Evolutionary conservation across 1,140 invertebrate species (phyloP).

Genomic region (Acromyrmex heyeri): DNA sequence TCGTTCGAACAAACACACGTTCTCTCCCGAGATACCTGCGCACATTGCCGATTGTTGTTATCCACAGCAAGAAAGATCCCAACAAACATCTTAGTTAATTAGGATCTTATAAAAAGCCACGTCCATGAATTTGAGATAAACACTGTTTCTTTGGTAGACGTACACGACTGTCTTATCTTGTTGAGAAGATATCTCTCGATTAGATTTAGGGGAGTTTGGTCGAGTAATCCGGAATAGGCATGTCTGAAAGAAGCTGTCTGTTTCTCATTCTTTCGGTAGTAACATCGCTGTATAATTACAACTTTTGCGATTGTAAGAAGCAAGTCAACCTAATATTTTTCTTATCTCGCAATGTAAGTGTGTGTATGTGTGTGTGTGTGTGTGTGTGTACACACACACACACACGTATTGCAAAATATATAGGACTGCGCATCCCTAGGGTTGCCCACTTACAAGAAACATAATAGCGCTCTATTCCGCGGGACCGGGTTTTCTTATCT

Average conservation of each 20-base stretch:
- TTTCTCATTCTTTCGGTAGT: slow-evolving; percentile 63
- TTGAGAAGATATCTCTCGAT: slow-evolving; percentile 42
- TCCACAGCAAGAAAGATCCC: slow-evolving; percentile 23
- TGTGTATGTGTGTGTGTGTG: too few species aligned
- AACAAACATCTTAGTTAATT: slow-evolving; percentile 45
- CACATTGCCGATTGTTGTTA: slow-evolving; percentile 48
- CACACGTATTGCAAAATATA: not conserved
- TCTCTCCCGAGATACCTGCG: slow-evolving; percentile 1
- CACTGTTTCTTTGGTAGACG: slow-evolving; percentile 21
- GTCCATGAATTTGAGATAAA: slow-evolving; percentile 34
- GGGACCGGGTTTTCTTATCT: slow-evolving; percentile 69
- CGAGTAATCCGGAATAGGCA: not conserved
- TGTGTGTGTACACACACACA: too few species aligned
- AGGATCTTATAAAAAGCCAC: slow-evolving; percentile 50
- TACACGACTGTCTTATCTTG: slow-evolving; percentile 28
- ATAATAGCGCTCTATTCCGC: slow-evolving; percentile 71
- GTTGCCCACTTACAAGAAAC: slow-evolving; percentile 66
- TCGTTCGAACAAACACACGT: slow-evolving; percentile 5
- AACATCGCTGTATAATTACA: slow-evolving; percentile 71
- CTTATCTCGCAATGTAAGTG: slow-evolving; percentile 60
- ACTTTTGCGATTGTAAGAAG: slow-evolving; percentile 62
- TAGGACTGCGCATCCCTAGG: not conserved
- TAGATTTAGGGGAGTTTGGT: slow-evolving; percentile 43
- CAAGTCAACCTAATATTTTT: slow-evolving; percentile 52
- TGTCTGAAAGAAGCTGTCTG: not conserved